Percentiles rank a stretch among this genome's conserved stretches.
phyloP scores from a whole-genome alignment of 2,888 invertebrate genomes.

The Fragum fragum region DNA sequence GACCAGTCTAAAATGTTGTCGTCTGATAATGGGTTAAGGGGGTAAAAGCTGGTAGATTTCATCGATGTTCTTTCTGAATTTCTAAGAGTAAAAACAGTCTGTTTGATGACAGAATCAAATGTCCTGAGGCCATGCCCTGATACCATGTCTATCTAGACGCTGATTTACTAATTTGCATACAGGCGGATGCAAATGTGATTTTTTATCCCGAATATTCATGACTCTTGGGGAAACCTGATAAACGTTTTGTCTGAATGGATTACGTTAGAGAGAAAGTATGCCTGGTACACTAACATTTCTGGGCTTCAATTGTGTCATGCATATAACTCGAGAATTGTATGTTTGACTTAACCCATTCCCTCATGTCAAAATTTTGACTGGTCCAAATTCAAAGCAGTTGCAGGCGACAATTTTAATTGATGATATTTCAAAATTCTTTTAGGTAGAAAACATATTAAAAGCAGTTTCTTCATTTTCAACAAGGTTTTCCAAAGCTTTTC shows the following conservation, averaged over 20 bases:
- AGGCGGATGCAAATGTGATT: conserved; percentile 19
- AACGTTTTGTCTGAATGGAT: conserved; percentile 20
- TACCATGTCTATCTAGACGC: neutral
- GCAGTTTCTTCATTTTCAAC: too few relatives aligned
- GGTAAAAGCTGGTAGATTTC: too few relatives aligned
- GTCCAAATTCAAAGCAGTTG: too few relatives aligned
- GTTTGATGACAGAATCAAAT: neutral
- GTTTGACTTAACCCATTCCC: too few relatives aligned
- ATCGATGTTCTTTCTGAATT: too few relatives aligned
- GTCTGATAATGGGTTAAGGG: too few relatives aligned
- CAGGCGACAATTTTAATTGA: too few relatives aligned
- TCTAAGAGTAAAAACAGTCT: neutral
- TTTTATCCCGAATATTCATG: conserved; percentile 21
- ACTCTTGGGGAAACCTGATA: conserved; percentile 6
- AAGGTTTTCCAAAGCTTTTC: too few relatives aligned
- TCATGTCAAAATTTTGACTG: too few relatives aligned
- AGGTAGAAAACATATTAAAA: too few relatives aligned
- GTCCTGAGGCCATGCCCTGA: neutral
- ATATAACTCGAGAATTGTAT: neutral
- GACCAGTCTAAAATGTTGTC: too few relatives aligned
- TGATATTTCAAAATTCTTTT: too few relatives aligned
- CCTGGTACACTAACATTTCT: neutral
- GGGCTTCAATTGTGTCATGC: neutral
- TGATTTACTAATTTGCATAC: conserved; percentile 17
- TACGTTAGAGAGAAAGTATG: neutral